Evolutionary conservation across 2,888 invertebrate species (phyloP).

Genomic region (Microlaimidae sp.): DNA sequence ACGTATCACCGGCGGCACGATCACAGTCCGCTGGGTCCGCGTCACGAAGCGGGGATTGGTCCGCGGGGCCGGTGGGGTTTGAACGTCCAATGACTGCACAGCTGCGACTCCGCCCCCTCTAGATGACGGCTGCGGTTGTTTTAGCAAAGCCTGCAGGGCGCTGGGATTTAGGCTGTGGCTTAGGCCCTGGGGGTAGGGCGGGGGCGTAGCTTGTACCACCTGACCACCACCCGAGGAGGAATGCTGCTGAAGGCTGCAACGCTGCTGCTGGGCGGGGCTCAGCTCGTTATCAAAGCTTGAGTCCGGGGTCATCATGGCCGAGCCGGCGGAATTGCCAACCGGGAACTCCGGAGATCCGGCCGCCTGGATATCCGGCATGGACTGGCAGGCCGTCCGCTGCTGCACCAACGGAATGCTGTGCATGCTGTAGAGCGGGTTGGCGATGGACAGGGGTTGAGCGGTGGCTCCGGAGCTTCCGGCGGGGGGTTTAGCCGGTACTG

Average conservation of each 20-base stretch:
- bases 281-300: slow-evolving; percentile 2
- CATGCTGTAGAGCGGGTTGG: slow-evolving; percentile 15
- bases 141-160: neutral
- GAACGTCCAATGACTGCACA: no score
- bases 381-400: slow-evolving; percentile 1
- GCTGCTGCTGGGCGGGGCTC: no score
- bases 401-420: slow-evolving; percentile 10
- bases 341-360: no score
- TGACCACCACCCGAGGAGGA: neutral
- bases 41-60: slow-evolving; percentile 8
- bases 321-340: neutral
- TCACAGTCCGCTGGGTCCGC: neutral
- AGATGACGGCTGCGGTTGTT: neutral
- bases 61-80: neutral
- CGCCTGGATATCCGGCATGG: slow-evolving; percentile 5
- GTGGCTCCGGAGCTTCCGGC: slow-evolving; percentile 12
- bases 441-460: slow-evolving; percentile 4
- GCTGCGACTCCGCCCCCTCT: neutral
- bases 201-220: neutral
- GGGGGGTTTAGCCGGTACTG: neutral
- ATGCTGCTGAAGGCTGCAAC: neutral
- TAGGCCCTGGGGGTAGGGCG: neutral
- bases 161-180: neutral
- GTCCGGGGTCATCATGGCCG: neutral
- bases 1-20: neutral